Evolutionary conservation across 2,797 vertebrate genomes (phyloP).

Genomic region (Acanthopagrus latus): DNA sequence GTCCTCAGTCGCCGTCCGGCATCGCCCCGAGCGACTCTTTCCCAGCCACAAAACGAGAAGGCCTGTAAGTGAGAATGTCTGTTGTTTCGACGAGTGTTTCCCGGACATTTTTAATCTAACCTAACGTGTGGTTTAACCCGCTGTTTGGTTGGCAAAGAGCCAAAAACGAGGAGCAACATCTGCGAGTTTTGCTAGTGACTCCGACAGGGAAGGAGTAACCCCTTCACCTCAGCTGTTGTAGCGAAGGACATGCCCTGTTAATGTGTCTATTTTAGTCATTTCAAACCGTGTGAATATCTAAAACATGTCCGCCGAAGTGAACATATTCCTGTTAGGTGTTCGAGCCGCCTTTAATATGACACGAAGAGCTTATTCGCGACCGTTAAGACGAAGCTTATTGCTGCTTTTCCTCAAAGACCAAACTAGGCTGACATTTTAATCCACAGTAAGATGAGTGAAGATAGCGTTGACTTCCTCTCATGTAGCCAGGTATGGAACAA

Average conservation of each 20-base stretch:
- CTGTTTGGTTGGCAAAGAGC: background rate
- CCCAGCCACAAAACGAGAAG: conserved; percentile 41
- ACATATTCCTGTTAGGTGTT: background rate
- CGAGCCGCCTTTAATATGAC: background rate
- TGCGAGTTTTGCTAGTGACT: conserved; percentile 6
- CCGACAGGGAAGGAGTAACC: background rate
- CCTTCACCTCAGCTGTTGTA: background rate
- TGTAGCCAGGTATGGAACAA: background rate
- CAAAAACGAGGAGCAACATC: conserved; percentile 17
- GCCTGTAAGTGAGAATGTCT: conserved; percentile 77
- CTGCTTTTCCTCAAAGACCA: background rate
- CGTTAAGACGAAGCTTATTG: background rate
- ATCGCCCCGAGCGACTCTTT: conserved; percentile 44
- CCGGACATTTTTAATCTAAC: background rate
- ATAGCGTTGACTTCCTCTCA: conserved; percentile 35
- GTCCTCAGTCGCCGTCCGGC: conserved; percentile 40
- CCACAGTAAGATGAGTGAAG: conserved; percentile 16
- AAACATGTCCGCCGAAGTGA: background rate
- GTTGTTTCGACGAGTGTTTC: background rate
- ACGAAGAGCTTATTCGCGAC: conserved; percentile 1
- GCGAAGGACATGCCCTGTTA: background rate
- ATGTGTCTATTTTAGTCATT: background rate
- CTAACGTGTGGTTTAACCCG: background rate
- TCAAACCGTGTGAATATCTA: background rate
- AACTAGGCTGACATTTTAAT: conserved; percentile 31